A percentile compares a stretch with the other conserved stretches of the same genome.
Evolutionary conservation across 2,888 invertebrate species (phyloP).

Genomic region (Eilema sororculum): DNA sequence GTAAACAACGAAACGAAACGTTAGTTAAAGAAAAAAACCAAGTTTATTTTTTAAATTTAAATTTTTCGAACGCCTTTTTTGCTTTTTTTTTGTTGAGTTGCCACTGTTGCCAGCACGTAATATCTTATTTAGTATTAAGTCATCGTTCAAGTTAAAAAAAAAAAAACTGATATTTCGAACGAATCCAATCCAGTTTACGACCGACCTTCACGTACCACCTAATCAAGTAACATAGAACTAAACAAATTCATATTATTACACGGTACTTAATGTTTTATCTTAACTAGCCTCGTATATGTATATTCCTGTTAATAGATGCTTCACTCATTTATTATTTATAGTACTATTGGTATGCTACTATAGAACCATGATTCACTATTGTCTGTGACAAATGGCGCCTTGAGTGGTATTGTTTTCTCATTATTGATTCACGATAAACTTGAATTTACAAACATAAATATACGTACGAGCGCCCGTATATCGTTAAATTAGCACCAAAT

Average conservation of each 20-base stretch:
- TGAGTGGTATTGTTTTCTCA: slow-evolving; percentile 19
- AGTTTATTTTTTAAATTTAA: slow-evolving; percentile 7
- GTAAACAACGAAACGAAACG: no score
- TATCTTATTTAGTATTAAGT: neutral
- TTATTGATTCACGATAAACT: slow-evolving; percentile 17
- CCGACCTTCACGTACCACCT: slow-evolving; percentile 37
- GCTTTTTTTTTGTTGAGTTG: neutral
- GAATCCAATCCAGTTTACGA: slow-evolving; percentile 24
- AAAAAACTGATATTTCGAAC: neutral
- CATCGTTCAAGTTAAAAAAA: neutral
- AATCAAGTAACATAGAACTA: slow-evolving; percentile 36
- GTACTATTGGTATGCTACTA: slow-evolving; percentile 15
- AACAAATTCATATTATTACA: slow-evolving; percentile 39
- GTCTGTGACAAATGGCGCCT: slow-evolving; percentile 24
- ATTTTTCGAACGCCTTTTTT: neutral
- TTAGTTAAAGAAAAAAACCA: neutral
- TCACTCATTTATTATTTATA: slow-evolving; percentile 41
- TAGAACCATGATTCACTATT: slow-evolving; percentile 36
- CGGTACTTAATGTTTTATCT: slow-evolving; percentile 34
- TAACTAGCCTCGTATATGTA: slow-evolving; percentile 25
- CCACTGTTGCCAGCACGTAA: slow-evolving; percentile 15
- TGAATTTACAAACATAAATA: slow-evolving; percentile 11
- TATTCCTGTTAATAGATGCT: slow-evolving; percentile 32
- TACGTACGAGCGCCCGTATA: neutral
- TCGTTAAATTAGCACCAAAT: neutral